Evolutionary conservation across 2,888 invertebrate genomes (phyloP), one percentile per base, ranked within the genome.

Genomic region (Teinopalpus imperialis): DNA sequence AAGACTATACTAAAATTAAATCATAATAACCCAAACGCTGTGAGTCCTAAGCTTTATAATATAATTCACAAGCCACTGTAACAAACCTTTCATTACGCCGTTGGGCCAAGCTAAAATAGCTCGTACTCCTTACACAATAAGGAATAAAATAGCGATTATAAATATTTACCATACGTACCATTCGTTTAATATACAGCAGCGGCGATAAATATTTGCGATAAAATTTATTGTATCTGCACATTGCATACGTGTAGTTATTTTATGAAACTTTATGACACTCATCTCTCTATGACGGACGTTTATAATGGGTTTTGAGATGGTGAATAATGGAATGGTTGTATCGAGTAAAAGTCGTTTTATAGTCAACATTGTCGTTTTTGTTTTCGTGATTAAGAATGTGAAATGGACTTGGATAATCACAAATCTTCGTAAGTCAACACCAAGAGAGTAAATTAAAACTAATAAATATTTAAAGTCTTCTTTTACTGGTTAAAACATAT

Each of bases 191-290:
- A 14, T 40, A 34, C 43, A 21, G 23, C 35, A 21, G 4, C 12
- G 23, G n/a, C 16, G 23, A 34, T 46, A 46, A 46, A 46, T 46
- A 30, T 29, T 41, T 23, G 29, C 40, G 21, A 46, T 46, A 40
- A 34, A 46, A 46, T 41, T 46, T 46, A 41, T 40, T 41, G 23
- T 35, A 26, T 24, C 13, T 21, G 40, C 34, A 34, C 12, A 14
- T 14, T 40, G 45, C 40, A 46, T 35, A 26, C 14, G 18, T 14
- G 16, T 23, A 30, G 35, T 10, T 16, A 23, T 13, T n/a, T 29
- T 35, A 34, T 40, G 34, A 34, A 40, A 35, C 23, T 41, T 34
- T 46, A 46, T 13, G 46, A 35, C 18, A 8, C 13, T 18, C 37
- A 10, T 44, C 31, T 20, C 12, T 26, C 20, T 4, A 6, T 34